A percentile compares a stretch with the other conserved stretches of the same genome.
These are phyloP conservation scores for Tachysurus fulvidraco DNA, from an alignment of 2,113 vertebrate genomes.

Conservation along the genomic window DNA sequence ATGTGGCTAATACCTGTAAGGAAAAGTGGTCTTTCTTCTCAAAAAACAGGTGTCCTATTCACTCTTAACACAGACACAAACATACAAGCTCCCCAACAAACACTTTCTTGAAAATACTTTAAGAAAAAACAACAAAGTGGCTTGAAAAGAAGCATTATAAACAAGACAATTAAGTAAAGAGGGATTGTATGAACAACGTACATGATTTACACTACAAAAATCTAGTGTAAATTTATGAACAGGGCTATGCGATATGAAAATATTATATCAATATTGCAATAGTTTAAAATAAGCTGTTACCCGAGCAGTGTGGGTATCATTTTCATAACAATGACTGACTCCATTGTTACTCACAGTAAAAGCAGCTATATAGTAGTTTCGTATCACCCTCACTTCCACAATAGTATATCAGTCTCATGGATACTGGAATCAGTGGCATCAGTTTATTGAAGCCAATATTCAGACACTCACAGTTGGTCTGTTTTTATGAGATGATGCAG, in stretches of 20 bases:
- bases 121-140: background rate
- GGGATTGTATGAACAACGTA: background rate
- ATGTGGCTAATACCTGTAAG: background rate
- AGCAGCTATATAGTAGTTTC: background rate
- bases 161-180: background rate
- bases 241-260: background rate
- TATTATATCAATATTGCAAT: background rate
- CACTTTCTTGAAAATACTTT: background rate
- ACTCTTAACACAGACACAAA: constrained; percentile 31
- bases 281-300: background rate
- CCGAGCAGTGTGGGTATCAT: background rate
- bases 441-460: constrained; percentile 20
- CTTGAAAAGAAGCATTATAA: background rate
- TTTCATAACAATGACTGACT: background rate
- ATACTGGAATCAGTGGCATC: constrained; percentile 22
- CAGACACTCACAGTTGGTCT: constrained; percentile 25
- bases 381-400: background rate
- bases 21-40: background rate
- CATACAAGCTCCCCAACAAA: background rate
- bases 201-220: background rate
- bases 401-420: background rate
- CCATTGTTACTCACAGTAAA: background rate
- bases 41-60: constrained; percentile 48
- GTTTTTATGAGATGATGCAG: constrained; percentile 43
- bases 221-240: background rate